Percentiles rank a stretch among this genome's conserved stretches.
These are phyloP conservation scores for Catagonus wagneri DNA, from an alignment of 2,113 vertebrate genomes.

Conservation along the genomic window DNA sequence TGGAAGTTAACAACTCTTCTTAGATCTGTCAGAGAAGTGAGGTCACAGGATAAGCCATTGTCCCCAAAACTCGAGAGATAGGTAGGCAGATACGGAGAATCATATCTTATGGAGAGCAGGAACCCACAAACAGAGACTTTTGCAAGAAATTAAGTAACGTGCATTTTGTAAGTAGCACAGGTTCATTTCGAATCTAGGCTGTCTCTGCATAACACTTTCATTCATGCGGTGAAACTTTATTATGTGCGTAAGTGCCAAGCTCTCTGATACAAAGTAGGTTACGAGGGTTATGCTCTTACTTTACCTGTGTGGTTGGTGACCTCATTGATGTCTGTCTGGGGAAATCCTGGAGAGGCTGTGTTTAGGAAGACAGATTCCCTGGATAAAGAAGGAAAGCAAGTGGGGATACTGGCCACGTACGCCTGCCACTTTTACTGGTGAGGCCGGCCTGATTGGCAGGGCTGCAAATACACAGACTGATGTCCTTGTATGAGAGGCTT, in stretches of 20 bases:
- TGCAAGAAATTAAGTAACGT: not conserved
- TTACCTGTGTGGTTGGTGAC: not conserved
- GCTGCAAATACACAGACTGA: not conserved
- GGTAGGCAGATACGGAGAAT: not conserved
- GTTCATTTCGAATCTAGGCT: not conserved
- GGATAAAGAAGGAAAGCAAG: not conserved
- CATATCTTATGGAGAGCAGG: not conserved
- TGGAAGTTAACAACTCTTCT: not conserved
- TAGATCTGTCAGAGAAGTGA: not conserved
- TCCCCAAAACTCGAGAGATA: not conserved
- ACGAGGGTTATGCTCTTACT: not conserved
- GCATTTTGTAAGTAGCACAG: not conserved
- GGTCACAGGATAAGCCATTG: not conserved
- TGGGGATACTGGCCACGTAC: not conserved
- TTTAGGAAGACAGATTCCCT: not conserved
- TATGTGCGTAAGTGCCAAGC: not conserved
- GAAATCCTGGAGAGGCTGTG: not conserved
- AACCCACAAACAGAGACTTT: not conserved
- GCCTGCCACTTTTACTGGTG: not conserved
- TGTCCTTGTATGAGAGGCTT: constrained; percentile 74
- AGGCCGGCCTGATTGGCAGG: not conserved
- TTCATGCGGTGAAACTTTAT: not conserved
- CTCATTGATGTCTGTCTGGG: not conserved
- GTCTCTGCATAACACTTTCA: not conserved
- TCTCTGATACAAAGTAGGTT: not conserved